Base-by-base conservation (phyloP, 2,113 vertebrate species). In the Vidua chalybeata region DNA sequence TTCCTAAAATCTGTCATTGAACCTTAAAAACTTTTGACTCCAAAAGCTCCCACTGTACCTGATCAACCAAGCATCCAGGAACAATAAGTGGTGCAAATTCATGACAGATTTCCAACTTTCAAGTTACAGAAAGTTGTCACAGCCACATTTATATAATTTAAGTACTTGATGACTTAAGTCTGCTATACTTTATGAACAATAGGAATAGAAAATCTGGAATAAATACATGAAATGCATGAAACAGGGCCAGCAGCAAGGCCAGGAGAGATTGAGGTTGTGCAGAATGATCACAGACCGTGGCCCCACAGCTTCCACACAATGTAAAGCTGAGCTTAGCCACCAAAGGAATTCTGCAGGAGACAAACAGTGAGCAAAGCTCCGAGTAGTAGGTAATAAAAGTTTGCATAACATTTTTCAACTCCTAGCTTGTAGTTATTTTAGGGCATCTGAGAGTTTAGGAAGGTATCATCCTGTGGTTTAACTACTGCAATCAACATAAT, bases 111-210 rank as follows among this genome's bases (percentile, higher is more conserved):
- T 85, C 62, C 71, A 85, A n/a, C 78, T 78, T 85, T 31, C 43
- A 90, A 88, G 71, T 63, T 59, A 63, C 49, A 59, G 35, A 59
- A 86, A 67, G 14, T 19, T 45, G 27, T 41, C 56, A 66, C n/a
- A 62, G 18, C 33, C 35, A 33, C 28, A 19, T 54, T 58, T 66
- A 45, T 4, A 10, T 71, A 9, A 62, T 16, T 49, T 51, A 58
- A 84, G 18, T 19, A 19, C n/a, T 43, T 39, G 21, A 39, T 35
- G 24, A 10, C 45, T 56, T 84, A n/a, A 84, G 55, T 68, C 43
- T 4, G 0, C 27, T 16, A 30, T 10, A 30, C 15, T 8, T 61
- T 76, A 59, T 4, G 13, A 88, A 67, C 18, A 59, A 31, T 0
- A 62, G 8, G 23, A 83, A 59, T 1, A 83, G 67, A 63, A 79